Evolutionary conservation across 2,113 vertebrate genomes (phyloP), one percentile per base, ranked within the genome.

Genomic region (Toxotes jaculatrix): DNA sequence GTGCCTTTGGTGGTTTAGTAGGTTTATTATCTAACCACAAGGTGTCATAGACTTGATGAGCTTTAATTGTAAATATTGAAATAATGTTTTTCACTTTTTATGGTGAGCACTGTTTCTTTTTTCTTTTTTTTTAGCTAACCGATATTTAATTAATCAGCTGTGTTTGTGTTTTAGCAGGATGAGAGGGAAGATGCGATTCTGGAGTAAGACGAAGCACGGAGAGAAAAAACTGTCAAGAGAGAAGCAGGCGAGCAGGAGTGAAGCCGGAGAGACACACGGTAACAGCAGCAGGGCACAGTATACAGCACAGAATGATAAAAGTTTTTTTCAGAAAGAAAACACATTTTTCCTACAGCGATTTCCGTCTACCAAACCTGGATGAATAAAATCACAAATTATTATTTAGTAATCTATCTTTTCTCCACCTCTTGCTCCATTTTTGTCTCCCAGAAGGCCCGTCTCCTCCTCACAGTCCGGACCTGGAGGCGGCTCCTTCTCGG

Each of bases 101-200:
- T 27, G 27, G 27, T 27, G 27, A 27, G 1, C 27, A 27, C 27
- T 27, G 27, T 27, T 27, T 27, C 27, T 27, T 27, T 27, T 27
- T 27, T 27, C 27, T 27, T 27, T 27, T 27, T 27, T 27, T 27
- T 27, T 27, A 27, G 27, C 27, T 27, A 14, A n/a, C 1, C 38
- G 0, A 55, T 64, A 8, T 38, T 6, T 27, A 16, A 43, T 59
- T 0, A 64, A 66, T 36, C 1, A 0, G 0, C 5, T 62, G 63
- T 62, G 14, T 51, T 42, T 80, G 27, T 69, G 36, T 47, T 70
- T 13, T 17, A 86, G 65, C 90, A 98, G 97, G 91, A 95, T 96
- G 87, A 96, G 95, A 92, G 95, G 96, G 68, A 98, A 96, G 93
- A 99, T 98, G 95, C 95, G 94, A 42, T 99, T 99, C 91, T 98